Evolutionary conservation across 2,113 vertebrate genomes (phyloP).

Genomic region (Erinaceus europaeus): DNA sequence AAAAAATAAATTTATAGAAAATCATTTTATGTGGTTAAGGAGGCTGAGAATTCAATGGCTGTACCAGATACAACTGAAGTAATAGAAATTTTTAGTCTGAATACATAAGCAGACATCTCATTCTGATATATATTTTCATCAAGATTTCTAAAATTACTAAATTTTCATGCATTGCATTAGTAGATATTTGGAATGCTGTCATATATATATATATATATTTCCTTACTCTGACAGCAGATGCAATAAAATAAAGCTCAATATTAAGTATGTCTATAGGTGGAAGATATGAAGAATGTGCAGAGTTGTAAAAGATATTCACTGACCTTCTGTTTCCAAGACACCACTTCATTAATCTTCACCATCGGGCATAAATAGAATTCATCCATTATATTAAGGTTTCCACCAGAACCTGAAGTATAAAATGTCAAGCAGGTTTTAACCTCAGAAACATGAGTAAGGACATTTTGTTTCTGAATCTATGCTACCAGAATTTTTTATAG

Average conservation of each 20-base stretch:
- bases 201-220: not conserved
- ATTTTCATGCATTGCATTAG: not conserved
- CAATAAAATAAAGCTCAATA: conserved; percentile 1
- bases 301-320: conserved; percentile 48
- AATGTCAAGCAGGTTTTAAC: conserved; percentile 54
- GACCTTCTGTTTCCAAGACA: conserved; percentile 60
- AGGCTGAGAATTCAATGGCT: not conserved
- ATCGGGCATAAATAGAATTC: conserved; percentile 50
- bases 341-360: conserved; percentile 65
- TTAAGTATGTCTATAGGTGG: conserved; percentile 12
- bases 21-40: not conserved
- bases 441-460: conserved; percentile 17
- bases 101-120: not conserved
- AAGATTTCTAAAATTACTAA: not conserved
- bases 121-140: not conserved
- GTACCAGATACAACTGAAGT: not conserved
- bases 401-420: conserved; percentile 29
- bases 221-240: not conserved
- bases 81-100: not conserved
- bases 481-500: conserved; percentile 17
- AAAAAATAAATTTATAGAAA: not conserved
- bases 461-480: not conserved
- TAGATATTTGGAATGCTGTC: not conserved
- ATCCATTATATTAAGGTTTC: conserved; percentile 61
- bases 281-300: conserved; percentile 10